These are phyloP conservation scores for Sinopyrophorus schimmeli DNA, from an alignment of 2,888 invertebrate species.

Conservation along the genomic window DNA sequence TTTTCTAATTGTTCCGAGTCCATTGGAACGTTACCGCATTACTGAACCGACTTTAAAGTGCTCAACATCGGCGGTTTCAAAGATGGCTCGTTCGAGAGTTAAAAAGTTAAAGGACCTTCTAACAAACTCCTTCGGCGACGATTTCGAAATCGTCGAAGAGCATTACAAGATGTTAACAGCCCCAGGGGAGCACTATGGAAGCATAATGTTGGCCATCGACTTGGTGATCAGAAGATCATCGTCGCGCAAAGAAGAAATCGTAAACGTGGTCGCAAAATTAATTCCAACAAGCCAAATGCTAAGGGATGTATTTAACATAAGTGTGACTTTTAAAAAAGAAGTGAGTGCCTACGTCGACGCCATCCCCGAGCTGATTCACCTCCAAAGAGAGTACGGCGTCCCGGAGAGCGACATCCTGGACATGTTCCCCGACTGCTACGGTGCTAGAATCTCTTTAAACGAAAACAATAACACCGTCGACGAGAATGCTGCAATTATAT, in stretches of 20 bases:
- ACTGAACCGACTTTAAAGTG: constrained; percentile 11
- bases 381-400: constrained; percentile 58
- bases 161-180: constrained; percentile 56
- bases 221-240: constrained; percentile 45
- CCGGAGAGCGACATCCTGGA: constrained; percentile 53
- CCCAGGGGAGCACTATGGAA: constrained; percentile 67
- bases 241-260: constrained; percentile 44
- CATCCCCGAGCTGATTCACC: constrained; percentile 55
- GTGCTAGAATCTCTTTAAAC: constrained; percentile 57
- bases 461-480: constrained; percentile 55
- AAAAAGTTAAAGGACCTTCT: constrained; percentile 46
- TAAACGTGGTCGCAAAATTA: constrained; percentile 62
- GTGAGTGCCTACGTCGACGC: constrained; percentile 59
- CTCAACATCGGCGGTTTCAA: constrained; percentile 5
- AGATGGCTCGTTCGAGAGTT: constrained; percentile 46
- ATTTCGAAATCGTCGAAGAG: constrained; percentile 51
- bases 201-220: constrained; percentile 58
- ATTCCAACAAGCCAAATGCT: constrained; percentile 61
- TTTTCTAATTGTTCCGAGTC: too few relatives aligned
- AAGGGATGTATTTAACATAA: constrained; percentile 59
- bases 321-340: constrained; percentile 62
- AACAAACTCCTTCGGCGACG: constrained; percentile 40
- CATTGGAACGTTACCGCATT: constrained; percentile 15
- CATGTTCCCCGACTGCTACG: constrained; percentile 60
- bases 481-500: constrained; percentile 60